These are phyloP conservation scores for Stichopus horrens DNA, from an alignment of 53 echinoderm and acorn worm genomes.

Conservation along the genomic window DNA sequence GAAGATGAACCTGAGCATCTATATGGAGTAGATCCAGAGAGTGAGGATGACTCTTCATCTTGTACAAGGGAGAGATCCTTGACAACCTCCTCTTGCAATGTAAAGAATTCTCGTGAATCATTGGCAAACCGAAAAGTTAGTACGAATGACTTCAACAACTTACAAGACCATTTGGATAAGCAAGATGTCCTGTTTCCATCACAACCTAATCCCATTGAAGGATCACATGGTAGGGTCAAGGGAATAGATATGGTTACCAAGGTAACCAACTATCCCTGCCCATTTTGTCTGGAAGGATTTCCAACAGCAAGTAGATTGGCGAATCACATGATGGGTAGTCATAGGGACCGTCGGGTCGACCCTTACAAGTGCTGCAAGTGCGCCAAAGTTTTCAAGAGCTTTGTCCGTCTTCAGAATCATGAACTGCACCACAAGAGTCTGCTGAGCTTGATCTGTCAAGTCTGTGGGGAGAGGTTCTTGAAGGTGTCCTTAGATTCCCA, in stretches of 20 bases:
- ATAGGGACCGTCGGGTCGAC: not conserved
- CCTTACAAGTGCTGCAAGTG: slow-evolving; percentile 20
- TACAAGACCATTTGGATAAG: too few species aligned
- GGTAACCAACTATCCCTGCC: not conserved
- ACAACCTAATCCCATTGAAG: too few species aligned
- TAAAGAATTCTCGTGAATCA: too few species aligned
- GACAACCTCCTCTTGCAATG: too few species aligned
- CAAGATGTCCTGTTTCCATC: too few species aligned
- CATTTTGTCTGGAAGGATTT: not conserved
- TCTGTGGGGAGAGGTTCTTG: slow-evolving; percentile 39
- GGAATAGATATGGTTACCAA: too few species aligned
- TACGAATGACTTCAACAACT: too few species aligned
- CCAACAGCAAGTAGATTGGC: not conserved
- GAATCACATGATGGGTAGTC: not conserved
- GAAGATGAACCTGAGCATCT: not conserved
- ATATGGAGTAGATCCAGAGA: not conserved
- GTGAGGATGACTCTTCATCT: not conserved
- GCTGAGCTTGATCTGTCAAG: slow-evolving; percentile 11
- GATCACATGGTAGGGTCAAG: too few species aligned
- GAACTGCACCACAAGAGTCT: slow-evolving; percentile 12
- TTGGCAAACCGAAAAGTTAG: too few species aligned
- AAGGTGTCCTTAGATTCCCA: slow-evolving; percentile 17
- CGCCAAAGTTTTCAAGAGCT: not conserved
- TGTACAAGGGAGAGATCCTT: too few species aligned
- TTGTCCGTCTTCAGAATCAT: slow-evolving; percentile 34